Percentiles rank a stretch among this genome's conserved stretches.
Evolutionary conservation across 2,797 vertebrate genomes (phyloP).

Genomic region (Alca torda): DNA sequence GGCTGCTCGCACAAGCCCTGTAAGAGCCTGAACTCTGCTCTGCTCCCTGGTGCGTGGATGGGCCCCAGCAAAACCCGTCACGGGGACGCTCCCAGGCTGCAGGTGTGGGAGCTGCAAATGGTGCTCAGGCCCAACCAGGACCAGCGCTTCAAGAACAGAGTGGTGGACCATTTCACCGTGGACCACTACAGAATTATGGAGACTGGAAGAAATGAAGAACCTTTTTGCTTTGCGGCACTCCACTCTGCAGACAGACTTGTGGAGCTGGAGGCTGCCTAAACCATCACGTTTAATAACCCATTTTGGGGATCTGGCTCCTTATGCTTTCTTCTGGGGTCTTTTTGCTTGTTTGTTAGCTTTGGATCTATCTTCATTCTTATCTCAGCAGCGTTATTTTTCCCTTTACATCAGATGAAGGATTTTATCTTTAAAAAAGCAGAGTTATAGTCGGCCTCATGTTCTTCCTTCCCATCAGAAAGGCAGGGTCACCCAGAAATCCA

Average conservation of each 20-base stretch:
- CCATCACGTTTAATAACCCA: neutral
- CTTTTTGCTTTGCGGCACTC: neutral
- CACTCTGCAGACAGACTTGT: neutral
- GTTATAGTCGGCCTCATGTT: neutral
- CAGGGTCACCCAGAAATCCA: neutral
- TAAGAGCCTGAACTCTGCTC: neutral
- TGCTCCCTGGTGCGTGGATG: neutral
- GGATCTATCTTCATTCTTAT: neutral
- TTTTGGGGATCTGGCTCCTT: neutral
- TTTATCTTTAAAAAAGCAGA: neutral
- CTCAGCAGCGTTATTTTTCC: neutral
- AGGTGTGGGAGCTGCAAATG: neutral
- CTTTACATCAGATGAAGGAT: neutral
- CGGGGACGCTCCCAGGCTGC: neutral
- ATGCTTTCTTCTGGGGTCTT: neutral
- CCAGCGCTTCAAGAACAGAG: neutral
- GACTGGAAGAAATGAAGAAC: neutral
- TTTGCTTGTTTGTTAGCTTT: neutral
- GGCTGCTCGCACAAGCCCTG: neutral
- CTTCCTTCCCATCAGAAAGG: neutral
- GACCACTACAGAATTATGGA: neutral
- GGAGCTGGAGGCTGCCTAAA: neutral
- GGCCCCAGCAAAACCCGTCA: neutral
- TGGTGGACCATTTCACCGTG: rapidly evolving
- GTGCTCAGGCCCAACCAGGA: neutral